These are phyloP conservation scores for Lophius piscatorius DNA, from an alignment of 2,113 vertebrate species.

Conservation along the genomic window DNA sequence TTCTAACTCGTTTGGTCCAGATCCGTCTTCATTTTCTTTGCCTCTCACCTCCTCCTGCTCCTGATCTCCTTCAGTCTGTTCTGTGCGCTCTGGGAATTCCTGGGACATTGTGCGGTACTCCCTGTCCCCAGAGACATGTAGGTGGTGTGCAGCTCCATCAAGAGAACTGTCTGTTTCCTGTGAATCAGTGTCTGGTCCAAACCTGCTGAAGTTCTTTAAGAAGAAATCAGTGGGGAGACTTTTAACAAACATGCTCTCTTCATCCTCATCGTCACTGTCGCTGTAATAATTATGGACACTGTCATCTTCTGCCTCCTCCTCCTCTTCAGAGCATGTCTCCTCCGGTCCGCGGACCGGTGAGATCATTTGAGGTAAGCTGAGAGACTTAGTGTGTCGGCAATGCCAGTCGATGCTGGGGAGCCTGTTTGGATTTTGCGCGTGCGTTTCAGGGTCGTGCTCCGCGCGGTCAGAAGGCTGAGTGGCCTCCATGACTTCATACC, in stretches of 20 bases:
- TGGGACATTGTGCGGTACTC: neutral
- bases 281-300: constrained; percentile 34
- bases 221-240: constrained; percentile 69
- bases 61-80: neutral
- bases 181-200: neutral
- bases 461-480: neutral
- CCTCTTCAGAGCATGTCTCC: constrained; percentile 58
- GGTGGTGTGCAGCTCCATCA: neutral
- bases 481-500: constrained; percentile 69
- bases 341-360: constrained; percentile 26
- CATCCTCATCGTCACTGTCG: constrained; percentile 62
- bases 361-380: constrained; percentile 77
- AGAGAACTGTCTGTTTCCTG: neutral
- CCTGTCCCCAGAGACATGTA: constrained; percentile 2
- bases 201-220: constrained; percentile 22
- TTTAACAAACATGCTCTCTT: constrained; percentile 70
- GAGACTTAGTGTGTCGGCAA: constrained; percentile 71
- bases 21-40: constrained; percentile 4
- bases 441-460: neutral
- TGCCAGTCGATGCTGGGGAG: constrained; percentile 26
- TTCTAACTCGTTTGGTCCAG: constrained; percentile 26
- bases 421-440: constrained; percentile 22
- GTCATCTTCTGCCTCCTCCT: constrained; percentile 39
- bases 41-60: neutral
- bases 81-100: constrained; percentile 5